A percentile compares a stretch with the other conserved stretches of the same genome.
phyloP scores from a whole-genome alignment of 2,888 invertebrate genomes.

The Trichacis sp. region DNA sequence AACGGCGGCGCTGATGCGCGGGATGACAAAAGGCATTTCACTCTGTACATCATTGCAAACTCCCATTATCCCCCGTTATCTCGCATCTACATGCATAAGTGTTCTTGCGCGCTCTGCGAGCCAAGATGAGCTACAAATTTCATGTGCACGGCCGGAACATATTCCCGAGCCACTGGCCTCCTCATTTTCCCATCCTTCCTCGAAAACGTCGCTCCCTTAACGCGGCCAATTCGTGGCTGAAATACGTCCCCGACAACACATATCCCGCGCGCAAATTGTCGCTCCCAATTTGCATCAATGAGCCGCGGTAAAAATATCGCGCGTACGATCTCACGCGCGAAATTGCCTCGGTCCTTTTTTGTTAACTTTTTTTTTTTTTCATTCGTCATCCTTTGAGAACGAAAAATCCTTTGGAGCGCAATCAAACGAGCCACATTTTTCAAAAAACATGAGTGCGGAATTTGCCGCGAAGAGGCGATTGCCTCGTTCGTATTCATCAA shows the following conservation, averaged over 20 bases:
- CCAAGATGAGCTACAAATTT: constrained; percentile 27
- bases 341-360: too few species aligned
- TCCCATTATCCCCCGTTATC: constrained; percentile 40
- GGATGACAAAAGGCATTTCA: constrained; percentile 35
- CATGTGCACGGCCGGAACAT: constrained; percentile 19
- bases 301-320: neutral
- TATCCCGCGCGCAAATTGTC: neutral
- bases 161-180: constrained; percentile 20
- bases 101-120: constrained; percentile 14
- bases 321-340: too few species aligned
- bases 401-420: constrained; percentile 37
- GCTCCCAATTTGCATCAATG: neutral
- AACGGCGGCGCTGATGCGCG: constrained; percentile 34
- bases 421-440: constrained; percentile 42
- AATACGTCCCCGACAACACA: neutral
- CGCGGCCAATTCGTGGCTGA: neutral
- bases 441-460: constrained; percentile 39
- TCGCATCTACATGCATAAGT: constrained; percentile 32
- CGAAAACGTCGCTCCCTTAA: neutral
- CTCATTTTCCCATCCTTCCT: constrained; percentile 9
- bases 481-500: constrained; percentile 44
- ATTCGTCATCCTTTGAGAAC: constrained; percentile 4
- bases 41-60: constrained; percentile 36
- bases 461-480: constrained; percentile 38
- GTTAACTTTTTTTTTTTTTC: neutral